Base-by-base conservation (phyloP, 2,113 vertebrate species). In the Xenopus tropicalis region DNA sequence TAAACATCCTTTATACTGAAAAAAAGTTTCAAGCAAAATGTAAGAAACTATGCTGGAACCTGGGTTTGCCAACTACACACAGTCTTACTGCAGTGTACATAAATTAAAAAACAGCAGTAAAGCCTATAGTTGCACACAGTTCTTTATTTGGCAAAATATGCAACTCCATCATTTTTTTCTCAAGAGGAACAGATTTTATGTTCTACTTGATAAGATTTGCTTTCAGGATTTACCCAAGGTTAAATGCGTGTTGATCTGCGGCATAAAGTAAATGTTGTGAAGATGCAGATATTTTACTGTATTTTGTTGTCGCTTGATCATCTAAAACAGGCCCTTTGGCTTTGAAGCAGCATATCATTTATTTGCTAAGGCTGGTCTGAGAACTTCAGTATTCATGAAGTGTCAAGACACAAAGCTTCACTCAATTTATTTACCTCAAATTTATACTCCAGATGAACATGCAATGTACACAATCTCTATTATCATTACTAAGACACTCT, bases 361-460 rank as follows among this genome's bases (percentile, higher is more conserved):
- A n/a, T 23, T 48, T 74, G 22, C 67, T 51, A 67, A 67, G 29
- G 29, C 42, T 67, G 51, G 54, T 51, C 59, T 61, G 54, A 67
- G 64, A 61, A 67, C 21, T 19, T 48, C n/a, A 67, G 44, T 67
- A 67, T 74, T 74, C 67, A 74, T 66, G 61, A 74, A 37, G 48
- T 73, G 62, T 44, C 71, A 73, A 46, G 25, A 2, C 17, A 59
- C 48, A 20, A 73, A 19, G 11, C 23, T 46, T 19, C 59, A 42
- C 14, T 24, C 51, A 59, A 66, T 73, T 66, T 73, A 74, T 74
- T 44, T 66, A 29, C 14, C 9, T 24, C 17, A 61, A 58, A 52
- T 74, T 67, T 67, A 37, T 43, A 51, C 23, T 21, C 23, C 13
- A 19, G 61, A 67, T 74, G 61, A 67, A 74, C 24, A 74, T 66